Conservation (phyloP, 2,888 invertebrate species). For the Drosophila yooni region DNA sequence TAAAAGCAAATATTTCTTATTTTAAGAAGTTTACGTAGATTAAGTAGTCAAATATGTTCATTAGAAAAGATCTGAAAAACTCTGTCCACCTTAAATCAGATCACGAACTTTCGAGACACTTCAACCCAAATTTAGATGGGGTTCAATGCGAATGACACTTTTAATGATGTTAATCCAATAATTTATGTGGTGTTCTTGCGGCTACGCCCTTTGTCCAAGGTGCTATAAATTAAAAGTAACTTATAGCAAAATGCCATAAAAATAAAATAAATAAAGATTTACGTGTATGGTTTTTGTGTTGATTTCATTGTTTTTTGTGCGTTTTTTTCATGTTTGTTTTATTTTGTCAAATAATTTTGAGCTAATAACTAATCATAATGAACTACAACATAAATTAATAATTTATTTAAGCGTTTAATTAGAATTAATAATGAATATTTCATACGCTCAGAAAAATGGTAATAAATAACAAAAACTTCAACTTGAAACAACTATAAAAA, state of each 20-base stretch:
- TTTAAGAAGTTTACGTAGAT: not conserved
- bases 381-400: constrained; percentile 83
- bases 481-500: constrained; percentile 72
- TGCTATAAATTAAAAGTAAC: constrained; percentile 45
- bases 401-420: constrained; percentile 79
- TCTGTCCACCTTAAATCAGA: not conserved
- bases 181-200: constrained; percentile 43
- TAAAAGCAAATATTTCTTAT: constrained; percentile 10
- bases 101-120: not conserved
- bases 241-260: constrained; percentile 37
- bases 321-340: constrained; percentile 66
- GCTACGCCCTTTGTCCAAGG: constrained; percentile 21
- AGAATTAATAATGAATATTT: constrained; percentile 76
- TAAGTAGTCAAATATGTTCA: not conserved
- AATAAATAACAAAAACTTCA: constrained; percentile 80
- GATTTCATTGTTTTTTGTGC: constrained; percentile 57
- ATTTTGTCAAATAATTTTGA: constrained; percentile 71
- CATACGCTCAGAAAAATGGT: constrained; percentile 52
- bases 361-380: constrained; percentile 83
- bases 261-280: constrained; percentile 59
- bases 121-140: constrained; percentile 16
- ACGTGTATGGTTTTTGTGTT: constrained; percentile 64
- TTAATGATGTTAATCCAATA: constrained; percentile 49
- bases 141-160: not conserved
- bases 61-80: not conserved